Base-by-base conservation (phyloP, 1,140 invertebrate species). In the Saccostrea echinata region DNA sequence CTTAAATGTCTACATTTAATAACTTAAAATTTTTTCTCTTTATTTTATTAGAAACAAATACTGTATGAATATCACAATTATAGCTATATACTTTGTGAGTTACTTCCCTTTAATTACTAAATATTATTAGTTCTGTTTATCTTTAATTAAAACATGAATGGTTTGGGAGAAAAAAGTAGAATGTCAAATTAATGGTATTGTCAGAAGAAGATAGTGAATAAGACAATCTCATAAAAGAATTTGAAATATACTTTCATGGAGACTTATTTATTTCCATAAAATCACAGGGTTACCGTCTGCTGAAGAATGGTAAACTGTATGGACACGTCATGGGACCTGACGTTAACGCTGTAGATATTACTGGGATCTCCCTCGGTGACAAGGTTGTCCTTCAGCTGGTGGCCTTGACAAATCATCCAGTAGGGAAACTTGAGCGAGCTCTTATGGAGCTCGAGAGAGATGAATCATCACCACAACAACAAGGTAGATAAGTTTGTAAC, bases 271-370 rank as follows among this genome's bases (percentile, higher is more conserved):
- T 89, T 43, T 76, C 16, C 83, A 27, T 76, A 57, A 84, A 21
- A 89, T 91, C 88, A 11, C 86, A 95, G 94, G 94, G 95, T 35
- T 95, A 94, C 88, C 94, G 94, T 82, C 93, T 95, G 90, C 89
- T 95, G 90, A 95, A 94, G 88, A 94, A 95, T 92, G 93, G 94
- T 24, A 92, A 93, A 33, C 86, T 94, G 6, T 94, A 95, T 89
- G 95, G 95, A 8, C 92, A 93, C 13, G 92, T 94, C 52, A 94
- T 95, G 57, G 94, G 94, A 0, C 90, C 92, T 9, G 94, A 95
- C 33, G 93, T 94, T 1, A 93, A 93, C 86, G 93, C 89, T 83
- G 76, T 94, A 27, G 86, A 91, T 11, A 93, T 95, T 83, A 92
- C 92, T 43, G 94, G 94, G 85, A 88, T 95, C 9, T 90, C 89